Conservation (phyloP, 2,113 vertebrate genomes). For the Pollachius pollachius region DNA sequence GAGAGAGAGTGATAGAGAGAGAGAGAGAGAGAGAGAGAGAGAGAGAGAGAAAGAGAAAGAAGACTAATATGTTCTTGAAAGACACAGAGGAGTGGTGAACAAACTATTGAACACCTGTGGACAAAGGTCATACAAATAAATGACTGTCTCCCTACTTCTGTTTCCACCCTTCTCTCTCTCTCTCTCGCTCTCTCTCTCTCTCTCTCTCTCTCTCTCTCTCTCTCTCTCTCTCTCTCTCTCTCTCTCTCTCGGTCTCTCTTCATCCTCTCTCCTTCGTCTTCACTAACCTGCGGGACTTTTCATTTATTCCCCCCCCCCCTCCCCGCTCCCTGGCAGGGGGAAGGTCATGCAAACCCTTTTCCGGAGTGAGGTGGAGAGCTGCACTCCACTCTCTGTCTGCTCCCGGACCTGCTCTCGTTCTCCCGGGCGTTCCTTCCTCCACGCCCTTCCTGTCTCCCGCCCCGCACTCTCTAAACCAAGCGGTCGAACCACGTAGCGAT, state of each 20-base stretch:
- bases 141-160: constrained; percentile 3
- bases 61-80: no score
- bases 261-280: background rate
- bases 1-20: no score
- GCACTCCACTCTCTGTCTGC: constrained; percentile 5
- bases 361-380: constrained; percentile 30
- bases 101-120: constrained; percentile 57
- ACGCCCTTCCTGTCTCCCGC: constrained; percentile 25
- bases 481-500: constrained; percentile 19
- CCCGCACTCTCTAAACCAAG: constrained; percentile 30
- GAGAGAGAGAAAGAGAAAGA: no score
- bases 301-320: background rate
- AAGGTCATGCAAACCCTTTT: constrained; percentile 12
- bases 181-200: background rate
- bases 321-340: background rate
- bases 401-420: constrained; percentile 10
- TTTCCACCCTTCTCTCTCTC: constrained; percentile 2
- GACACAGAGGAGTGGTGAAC: background rate
- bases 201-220: constrained; percentile 22
- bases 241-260: background rate
- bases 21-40: background rate
- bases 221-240: background rate
- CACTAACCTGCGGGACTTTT: background rate
- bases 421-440: constrained; percentile 7
- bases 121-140: constrained; percentile 58